Conservation (phyloP, 2,888 invertebrate genomes). For the Labia minor region DNA sequence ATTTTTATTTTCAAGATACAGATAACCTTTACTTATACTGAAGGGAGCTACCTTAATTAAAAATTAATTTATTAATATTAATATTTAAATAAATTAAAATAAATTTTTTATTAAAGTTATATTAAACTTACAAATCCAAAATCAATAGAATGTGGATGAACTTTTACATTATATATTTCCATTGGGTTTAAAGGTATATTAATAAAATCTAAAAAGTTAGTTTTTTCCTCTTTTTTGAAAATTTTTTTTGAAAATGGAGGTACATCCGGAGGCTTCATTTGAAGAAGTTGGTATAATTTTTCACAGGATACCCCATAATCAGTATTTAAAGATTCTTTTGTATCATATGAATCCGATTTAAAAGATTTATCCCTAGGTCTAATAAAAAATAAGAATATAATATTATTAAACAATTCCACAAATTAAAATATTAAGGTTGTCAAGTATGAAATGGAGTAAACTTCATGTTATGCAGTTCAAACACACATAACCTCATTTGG, state of each 20-base stretch:
- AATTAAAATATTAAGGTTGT: no score
- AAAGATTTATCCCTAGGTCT: no score
- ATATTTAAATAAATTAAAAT: background rate
- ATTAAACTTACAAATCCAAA: constrained; percentile 31
- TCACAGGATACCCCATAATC: constrained; percentile 5
- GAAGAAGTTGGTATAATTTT: background rate
- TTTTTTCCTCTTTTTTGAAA: background rate
- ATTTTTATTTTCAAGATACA: constrained; percentile 20
- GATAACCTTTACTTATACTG: constrained; percentile 15
- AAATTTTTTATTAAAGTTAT: background rate
- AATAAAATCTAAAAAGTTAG: background rate
- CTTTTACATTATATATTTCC: constrained; percentile 36
- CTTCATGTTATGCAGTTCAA: no score
- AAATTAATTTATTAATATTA: no score
- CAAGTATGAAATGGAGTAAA: no score
- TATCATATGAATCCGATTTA: no score
- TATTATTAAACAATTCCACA: no score
- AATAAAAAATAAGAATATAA: no score
- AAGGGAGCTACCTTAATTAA: constrained; percentile 15
- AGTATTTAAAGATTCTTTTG: no score
- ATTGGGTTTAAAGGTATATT: constrained; percentile 35
- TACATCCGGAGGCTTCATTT: constrained; percentile 3
- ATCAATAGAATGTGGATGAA: constrained; percentile 33
- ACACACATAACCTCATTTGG: no score
- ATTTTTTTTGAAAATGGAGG: background rate